Conservation (phyloP, 2,113 vertebrate species). For the Datnioides undecimradiatus region DNA sequence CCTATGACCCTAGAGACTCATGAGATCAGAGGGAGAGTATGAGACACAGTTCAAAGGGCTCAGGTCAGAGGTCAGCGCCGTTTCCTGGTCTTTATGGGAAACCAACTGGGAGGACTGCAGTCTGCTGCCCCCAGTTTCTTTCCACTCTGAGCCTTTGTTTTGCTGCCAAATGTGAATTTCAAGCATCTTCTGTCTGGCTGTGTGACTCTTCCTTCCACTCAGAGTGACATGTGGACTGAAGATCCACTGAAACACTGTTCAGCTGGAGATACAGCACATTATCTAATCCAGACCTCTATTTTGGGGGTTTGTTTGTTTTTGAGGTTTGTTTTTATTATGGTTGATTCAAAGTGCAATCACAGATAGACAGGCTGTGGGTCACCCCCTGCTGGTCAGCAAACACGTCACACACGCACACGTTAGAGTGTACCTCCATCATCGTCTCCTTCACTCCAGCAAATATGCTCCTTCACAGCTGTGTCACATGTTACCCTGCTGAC, state of each 20-base stretch:
- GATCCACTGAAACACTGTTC: not conserved
- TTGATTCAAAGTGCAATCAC: not conserved
- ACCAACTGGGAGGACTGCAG: not conserved
- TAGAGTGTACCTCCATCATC: not conserved
- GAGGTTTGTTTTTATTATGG: not conserved
- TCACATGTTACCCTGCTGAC: not conserved
- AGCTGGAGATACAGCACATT: not conserved
- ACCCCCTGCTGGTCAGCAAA: conserved; percentile 25
- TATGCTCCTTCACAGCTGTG: not conserved
- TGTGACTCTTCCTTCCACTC: not conserved
- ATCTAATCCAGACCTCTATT: not conserved
- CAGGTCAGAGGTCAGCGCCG: not conserved
- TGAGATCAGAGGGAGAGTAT: conserved; percentile 6
- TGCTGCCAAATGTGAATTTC: not conserved
- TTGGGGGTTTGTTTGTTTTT: not conserved
- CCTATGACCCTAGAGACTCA: not conserved
- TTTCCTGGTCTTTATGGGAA: conserved; percentile 41
- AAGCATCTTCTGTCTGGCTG: not conserved
- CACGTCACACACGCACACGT: not conserved
- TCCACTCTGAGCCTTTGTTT: not conserved
- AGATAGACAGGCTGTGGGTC: not conserved
- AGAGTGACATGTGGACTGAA: not conserved
- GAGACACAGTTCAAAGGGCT: conserved; percentile 17
- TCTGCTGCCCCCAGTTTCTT: not conserved
- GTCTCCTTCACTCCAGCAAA: not conserved